Conservation (phyloP, 1,140 invertebrate species). For the Penaeus chinensis region DNA sequence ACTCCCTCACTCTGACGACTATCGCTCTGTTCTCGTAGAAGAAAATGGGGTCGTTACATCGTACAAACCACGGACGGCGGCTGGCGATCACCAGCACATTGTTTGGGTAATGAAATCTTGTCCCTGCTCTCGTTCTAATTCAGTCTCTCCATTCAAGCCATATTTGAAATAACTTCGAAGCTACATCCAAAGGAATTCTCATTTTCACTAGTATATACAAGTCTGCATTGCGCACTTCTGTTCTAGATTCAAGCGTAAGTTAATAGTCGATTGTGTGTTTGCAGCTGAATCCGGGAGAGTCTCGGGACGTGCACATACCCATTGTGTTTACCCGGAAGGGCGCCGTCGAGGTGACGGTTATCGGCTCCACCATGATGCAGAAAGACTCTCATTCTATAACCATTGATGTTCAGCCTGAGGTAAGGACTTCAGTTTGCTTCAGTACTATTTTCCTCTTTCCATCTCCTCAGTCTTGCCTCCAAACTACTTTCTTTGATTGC, state of each 20-base stretch:
- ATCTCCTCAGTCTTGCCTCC: not conserved
- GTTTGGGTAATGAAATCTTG: constrained; percentile 68
- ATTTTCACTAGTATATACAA: too few relatives aligned
- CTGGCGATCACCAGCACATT: constrained; percentile 70
- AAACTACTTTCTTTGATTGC: too few relatives aligned
- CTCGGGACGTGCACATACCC: constrained; percentile 68
- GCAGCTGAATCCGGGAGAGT: constrained; percentile 56
- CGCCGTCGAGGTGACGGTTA: constrained; percentile 69
- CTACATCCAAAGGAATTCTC: too few relatives aligned
- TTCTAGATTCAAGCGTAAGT: not conserved
- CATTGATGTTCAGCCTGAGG: constrained; percentile 55
- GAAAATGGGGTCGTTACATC: constrained; percentile 71
- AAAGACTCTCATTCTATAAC: constrained; percentile 48
- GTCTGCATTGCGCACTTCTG: not conserved
- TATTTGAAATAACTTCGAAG: too few relatives aligned
- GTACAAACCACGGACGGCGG: constrained; percentile 68
- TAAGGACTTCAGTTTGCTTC: not conserved
- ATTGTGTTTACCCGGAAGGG: constrained; percentile 67
- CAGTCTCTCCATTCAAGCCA: too few relatives aligned
- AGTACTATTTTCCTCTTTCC: not conserved
- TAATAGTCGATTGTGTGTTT: not conserved
- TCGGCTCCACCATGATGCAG: constrained; percentile 71
- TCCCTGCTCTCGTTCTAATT: too few relatives aligned
- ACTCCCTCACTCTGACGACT: constrained; percentile 69
- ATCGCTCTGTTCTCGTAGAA: constrained; percentile 73